Evolutionary conservation across 2,113 vertebrate species (phyloP), one percentile per base, ranked within the genome.

Genomic region (Panthera tigris): DNA sequence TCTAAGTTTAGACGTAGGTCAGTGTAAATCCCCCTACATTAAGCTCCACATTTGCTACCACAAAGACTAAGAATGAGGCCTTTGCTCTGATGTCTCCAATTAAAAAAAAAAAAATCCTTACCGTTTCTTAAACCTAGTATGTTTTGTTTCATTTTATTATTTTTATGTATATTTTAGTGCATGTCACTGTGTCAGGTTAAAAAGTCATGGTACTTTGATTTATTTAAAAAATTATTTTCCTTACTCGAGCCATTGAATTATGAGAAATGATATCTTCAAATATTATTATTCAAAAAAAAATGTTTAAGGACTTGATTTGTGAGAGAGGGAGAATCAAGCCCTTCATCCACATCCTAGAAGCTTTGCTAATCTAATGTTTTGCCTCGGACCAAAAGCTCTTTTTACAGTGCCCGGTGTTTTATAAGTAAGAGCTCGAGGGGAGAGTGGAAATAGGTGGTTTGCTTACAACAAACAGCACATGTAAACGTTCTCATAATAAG

Each of bases 271-370:
- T 45, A 89, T 45, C 33, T 95, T 97, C 85, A 82, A 63, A 78
- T 96, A 94, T 36, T 93, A 69, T 78, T 85, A 90, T 45, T 94
- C 41, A 94, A 95, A 66, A 84, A 13, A 52, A 1, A n/a, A 50
- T 50, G 95, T 84, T 79, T 15, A 65, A 39, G 78, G 31, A 68
- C 29, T 63, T 39, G 4, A 45, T 81, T 94, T 96, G 16, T 52
- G 45, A 5, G 6, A 45, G 27, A 71, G 7, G 27, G n/a, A 89
- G 55, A 31, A 39, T 92, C 25, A 95, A 95, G n/a, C 11, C 90
- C 29, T 96, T 92, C 2, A 16, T 79, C 36, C 7, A 55, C 45
- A 52, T 69, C 15, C 13, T 83, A 23, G 63, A 91, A 74, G 23
- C 15, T 69, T 31, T 92, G 25, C 14, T 50, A 45, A 55, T 74